Percentiles rank a stretch among this genome's conserved stretches.
Evolutionary conservation across 2,888 invertebrate species (phyloP).

Genomic region (Anorthoa munda): DNA sequence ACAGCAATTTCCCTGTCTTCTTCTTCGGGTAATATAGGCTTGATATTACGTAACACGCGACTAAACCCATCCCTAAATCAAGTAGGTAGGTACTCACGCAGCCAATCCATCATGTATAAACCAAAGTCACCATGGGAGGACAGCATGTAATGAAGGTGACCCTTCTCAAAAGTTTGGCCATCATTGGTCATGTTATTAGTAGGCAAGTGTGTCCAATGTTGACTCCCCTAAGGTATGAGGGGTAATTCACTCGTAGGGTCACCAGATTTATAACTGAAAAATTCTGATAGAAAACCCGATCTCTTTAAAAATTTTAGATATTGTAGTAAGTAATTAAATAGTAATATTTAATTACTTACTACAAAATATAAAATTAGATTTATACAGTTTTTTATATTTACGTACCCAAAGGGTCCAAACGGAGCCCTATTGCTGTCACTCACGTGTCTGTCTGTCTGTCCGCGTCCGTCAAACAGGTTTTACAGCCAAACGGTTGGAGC

Average conservation of each 20-base stretch:
- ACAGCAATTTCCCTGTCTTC: background rate
- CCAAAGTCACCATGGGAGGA: constrained; percentile 22
- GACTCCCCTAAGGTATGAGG: constrained; percentile 19
- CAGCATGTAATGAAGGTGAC: constrained; percentile 31
- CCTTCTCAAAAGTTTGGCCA: constrained; percentile 33
- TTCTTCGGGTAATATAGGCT: background rate
- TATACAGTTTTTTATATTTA: too few relatives aligned
- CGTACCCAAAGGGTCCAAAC: too few relatives aligned
- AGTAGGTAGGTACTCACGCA: background rate
- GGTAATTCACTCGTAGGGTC: background rate
- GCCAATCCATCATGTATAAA: constrained; percentile 41
- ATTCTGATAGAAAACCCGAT: too few relatives aligned
- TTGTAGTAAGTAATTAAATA: too few relatives aligned
- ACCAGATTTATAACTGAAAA: too few relatives aligned
- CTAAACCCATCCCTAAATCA: background rate
- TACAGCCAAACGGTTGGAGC: too few relatives aligned
- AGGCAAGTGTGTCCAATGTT: constrained; percentile 25
- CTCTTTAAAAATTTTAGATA: too few relatives aligned
- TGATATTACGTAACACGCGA: background rate
- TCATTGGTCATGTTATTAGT: constrained; percentile 29
- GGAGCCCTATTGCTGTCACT: too few relatives aligned
- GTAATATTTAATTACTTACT: too few relatives aligned
- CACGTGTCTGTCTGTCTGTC: too few relatives aligned
- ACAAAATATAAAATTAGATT: too few relatives aligned
- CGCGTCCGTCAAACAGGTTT: too few relatives aligned